Base-by-base conservation (phyloP, 2,888 invertebrate species). In the Eucera pruinosa region DNA sequence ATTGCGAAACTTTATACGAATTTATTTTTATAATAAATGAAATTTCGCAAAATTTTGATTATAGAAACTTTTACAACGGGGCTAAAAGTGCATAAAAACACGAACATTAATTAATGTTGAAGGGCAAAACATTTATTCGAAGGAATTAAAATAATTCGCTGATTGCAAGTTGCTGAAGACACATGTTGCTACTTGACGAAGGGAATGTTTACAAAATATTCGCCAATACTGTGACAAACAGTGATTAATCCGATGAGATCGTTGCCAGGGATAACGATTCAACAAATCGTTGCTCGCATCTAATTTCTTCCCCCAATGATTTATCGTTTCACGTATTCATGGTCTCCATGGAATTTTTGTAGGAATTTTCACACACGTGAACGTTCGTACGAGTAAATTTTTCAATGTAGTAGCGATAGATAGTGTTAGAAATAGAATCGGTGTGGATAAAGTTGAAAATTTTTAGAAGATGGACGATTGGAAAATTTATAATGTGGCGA, bases 141-240 rank as follows among this genome's bases (percentile, higher is more conserved):
- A n/a, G n/a, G n/a, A n/a, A 25, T 25, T 25, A 18, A 1, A 36
- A 2, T 25, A 36, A 18, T 27, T 27, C 11, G 7, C 41, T n/a
- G 18, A 33, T 11, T 25, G 7, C n/a, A 3, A n/a, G 9, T 18
- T 39, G 5, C 11, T 0, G 6, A 11, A 6, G 48, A 41, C 39
- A 60, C 60, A 30, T 50, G 60, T 41, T 41, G 60, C 39, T 27
- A 13, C 6, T 7, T 2, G 15, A 15, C 2, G 18, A n/a, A 20
- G 15, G 41, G 9, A 20, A 33, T 33, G 70, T 57, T 55, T 50
- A 57, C 65, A 54, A 66, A 76, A 71, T 82, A 76, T 54, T 43
- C 61, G 76, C 69, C 74, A 75, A 61, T 76, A 25, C n/a, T 47
- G 57, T 70, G 76, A 65, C 61, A 65, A 76, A 72, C 66, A 11